Conservation (phyloP, 2,113 vertebrate genomes). For the Aspidoscelis tigris region DNA sequence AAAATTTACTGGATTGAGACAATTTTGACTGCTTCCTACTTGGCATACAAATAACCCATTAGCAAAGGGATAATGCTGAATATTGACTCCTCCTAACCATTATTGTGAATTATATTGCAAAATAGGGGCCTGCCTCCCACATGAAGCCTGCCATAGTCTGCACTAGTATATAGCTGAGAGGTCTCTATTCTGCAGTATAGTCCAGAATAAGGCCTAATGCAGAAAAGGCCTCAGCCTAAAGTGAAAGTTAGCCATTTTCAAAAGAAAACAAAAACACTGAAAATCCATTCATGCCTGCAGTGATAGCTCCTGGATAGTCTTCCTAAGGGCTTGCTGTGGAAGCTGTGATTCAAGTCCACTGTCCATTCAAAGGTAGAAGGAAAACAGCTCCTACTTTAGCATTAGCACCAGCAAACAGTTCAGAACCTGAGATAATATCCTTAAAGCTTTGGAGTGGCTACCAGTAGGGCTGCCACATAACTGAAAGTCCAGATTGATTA, state of each 20-base stretch:
- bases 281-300: background rate
- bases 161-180: too few species aligned
- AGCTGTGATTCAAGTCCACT: slow-evolving; percentile 25
- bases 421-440: slow-evolving; percentile 39
- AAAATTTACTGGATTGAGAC: background rate
- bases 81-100: too few species aligned
- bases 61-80: too few species aligned
- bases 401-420: slow-evolving; percentile 41
- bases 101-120: too few species aligned
- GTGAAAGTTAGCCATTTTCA: background rate
- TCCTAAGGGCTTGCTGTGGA: slow-evolving; percentile 42
- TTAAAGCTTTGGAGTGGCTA: slow-evolving; percentile 26
- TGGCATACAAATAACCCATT: too few species aligned
- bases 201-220: too few species aligned
- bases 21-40: too few species aligned
- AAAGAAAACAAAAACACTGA: background rate
- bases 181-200: too few species aligned
- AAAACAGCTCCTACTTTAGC: slow-evolving; percentile 36
- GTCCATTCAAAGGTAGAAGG: slow-evolving; percentile 14
- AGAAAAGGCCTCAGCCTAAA: too few species aligned
- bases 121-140: too few species aligned
- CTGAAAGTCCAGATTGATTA: slow-evolving; percentile 51
- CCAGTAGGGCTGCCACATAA: slow-evolving; percentile 7
- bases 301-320: slow-evolving; percentile 32
- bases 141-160: too few species aligned